Conservation (phyloP, 2,888 invertebrate genomes). For the Automeris io region DNA sequence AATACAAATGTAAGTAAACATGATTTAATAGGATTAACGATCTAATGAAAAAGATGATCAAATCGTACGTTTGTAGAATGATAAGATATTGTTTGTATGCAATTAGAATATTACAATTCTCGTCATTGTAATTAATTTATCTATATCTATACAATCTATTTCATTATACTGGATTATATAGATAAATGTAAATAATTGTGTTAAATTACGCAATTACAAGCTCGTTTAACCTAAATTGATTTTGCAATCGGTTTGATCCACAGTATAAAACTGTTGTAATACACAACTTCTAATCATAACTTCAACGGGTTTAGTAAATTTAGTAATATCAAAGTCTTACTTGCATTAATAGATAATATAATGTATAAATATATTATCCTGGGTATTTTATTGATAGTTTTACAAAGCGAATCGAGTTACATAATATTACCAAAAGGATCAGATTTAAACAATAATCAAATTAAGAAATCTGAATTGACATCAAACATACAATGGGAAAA, state of each 20-base stretch:
- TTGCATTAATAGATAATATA: no score
- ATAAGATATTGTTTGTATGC: conserved; percentile 14
- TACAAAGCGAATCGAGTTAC: neutral
- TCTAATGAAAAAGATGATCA: conserved; percentile 25
- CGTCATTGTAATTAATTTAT: conserved; percentile 13
- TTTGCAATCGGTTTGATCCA: neutral
- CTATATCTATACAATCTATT: conserved; percentile 11
- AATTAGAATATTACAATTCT: conserved; percentile 16
- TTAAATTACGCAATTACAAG: conserved; percentile 9
- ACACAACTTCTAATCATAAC: neutral
- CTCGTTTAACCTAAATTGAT: conserved; percentile 15
- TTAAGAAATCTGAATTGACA: neutral
- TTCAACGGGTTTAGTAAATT: neutral
- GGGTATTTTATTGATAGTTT: neutral
- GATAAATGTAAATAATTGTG: conserved; percentile 10
- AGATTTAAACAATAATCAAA: neutral
- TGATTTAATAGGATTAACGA: conserved; percentile 23
- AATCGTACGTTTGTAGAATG: conserved; percentile 22
- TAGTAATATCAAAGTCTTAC: neutral
- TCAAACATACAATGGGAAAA: conserved; percentile 17
- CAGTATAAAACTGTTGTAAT: neutral
- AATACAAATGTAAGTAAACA: conserved; percentile 20
- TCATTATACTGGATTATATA: conserved; percentile 13
- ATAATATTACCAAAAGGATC: neutral
- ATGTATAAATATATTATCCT: neutral